Base-by-base conservation (phyloP, 1,140 invertebrate genomes). In the Lordiphosa clarofinis region DNA sequence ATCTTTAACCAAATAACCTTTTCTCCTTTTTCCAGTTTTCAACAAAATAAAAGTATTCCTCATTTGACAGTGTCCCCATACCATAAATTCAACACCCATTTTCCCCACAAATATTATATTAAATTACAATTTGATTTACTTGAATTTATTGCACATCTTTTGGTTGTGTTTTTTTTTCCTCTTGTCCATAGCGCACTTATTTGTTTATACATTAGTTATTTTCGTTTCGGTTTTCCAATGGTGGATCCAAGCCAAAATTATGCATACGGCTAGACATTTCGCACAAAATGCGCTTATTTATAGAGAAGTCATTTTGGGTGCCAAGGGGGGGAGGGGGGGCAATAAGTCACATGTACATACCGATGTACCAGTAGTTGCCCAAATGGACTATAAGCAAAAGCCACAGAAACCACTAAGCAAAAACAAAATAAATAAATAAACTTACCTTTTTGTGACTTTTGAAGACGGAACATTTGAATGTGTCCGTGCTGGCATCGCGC, bases 401-500 rank as follows among this genome's bases (percentile, higher is more conserved):
- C 36, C 36, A 9, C 19, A 15, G 12, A 24, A 49, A 31, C 39
- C 31, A 24, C 5, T 42, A 11, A 33, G 1, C 2, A 4, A 7
- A 15, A 15, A 19, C 21, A 13, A 56, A 10, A 61, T 31, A 28
- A 9, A 52, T 13, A 42, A 19, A 40, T 31, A 10, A 36, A 89
- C 92, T 92, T 86, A 96, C 95, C 95, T 99, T 99, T 92, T 98
- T 98, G 89, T 94, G 96, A 86, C 97, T 97, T 91, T 99, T 99
- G 91, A 99, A 99, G 57, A 99, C 98, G 88, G 97, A 98, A 91
- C 98, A 99, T 89, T 98, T 98, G 91, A 99, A 99, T 11, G 96
- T 94, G 90, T 99, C 98, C 64, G 95, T 96, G 62, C 95, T 93
- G 47, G 96, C 96, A 90, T 99, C 98, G 87, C 98, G 91, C 13